Evolutionary conservation across 1,140 invertebrate genomes (phyloP), one percentile per base, ranked within the genome.

Genomic region (Microplitis mediator): DNA sequence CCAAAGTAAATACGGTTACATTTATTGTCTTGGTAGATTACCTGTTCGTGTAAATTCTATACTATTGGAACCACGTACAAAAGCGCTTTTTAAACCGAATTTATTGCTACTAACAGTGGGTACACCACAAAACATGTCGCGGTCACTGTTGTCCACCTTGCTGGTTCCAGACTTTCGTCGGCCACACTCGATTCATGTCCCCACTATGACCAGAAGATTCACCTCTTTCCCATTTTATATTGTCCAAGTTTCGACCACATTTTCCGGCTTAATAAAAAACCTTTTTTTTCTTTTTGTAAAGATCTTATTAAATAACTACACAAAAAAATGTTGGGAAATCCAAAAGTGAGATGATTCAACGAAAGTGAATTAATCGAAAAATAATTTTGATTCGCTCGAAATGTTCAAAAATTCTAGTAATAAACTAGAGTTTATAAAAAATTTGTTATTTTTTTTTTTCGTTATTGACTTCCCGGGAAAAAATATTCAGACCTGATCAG

Each of bases 61-160:
- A n/a, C 8, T 56, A 58, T 58, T 39, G 8, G 16, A 31, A 50
- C 56, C 56, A 61, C 36, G 56, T 80, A 77, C 77, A 81, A 81
- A 81, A 81, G 79, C 75, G 75, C 75, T 82, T 80, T 81, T 80
- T 77, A 79, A 75, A 79, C 75, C 54, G 69, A 80, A 82, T 81
- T 81, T 80, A 81, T 82, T 73, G 71, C 79, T 63, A 51, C 23
- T 73, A 75, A 63, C 39, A 60, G 58, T 64, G 63, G 74, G 71
- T 75, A 52, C 61, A 34, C 71, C 76, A 71, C 76, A 69, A 80
- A 71, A 75, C 78, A 76, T 63, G 71, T 58, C 76, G 77, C 31
- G 56, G 56, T 63, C 45, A 60, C 31, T 36, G 66, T 75, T 74
- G 74, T 66, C 69, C n/a, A 11, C 67, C 31, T 39, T 54, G 39